These are phyloP conservation scores for Agonopterix arenella DNA, from an alignment of 2,888 invertebrate species.

Conservation along the genomic window DNA sequence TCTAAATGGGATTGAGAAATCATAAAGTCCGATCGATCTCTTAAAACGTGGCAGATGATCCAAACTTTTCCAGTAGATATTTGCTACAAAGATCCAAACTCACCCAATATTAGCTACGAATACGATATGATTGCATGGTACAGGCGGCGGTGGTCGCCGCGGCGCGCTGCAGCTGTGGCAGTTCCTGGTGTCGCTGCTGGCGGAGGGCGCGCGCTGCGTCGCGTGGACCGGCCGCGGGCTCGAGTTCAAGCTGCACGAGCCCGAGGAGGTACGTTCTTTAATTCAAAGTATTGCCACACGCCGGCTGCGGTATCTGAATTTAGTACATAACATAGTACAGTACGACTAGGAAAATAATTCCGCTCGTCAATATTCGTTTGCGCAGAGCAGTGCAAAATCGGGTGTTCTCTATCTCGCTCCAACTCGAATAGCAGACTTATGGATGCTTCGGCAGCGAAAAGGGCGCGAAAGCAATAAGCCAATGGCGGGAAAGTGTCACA, in stretches of 20 bases:
- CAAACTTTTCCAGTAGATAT: not conserved
- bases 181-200: conserved; percentile 88
- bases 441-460: too few relatives aligned
- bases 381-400: too few relatives aligned
- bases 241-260: conserved; percentile 97
- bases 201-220: conserved; percentile 87
- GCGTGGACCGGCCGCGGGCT: conserved; percentile 97
- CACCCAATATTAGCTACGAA: not conserved
- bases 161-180: conserved; percentile 96
- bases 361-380: too few relatives aligned
- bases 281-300: too few relatives aligned
- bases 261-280: conserved; percentile 83
- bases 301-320: too few relatives aligned
- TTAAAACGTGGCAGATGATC: not conserved
- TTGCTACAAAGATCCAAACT: not conserved
- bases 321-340: too few relatives aligned
- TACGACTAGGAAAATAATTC: too few relatives aligned
- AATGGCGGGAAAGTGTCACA: too few relatives aligned
- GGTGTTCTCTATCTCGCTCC: too few relatives aligned
- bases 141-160: conserved; percentile 67
- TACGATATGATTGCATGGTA: not conserved
- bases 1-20: not conserved
- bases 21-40: too few relatives aligned
- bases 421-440: too few relatives aligned
- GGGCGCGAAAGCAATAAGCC: too few relatives aligned